Percentiles rank a stretch among this genome's conserved stretches.
These are phyloP conservation scores for Eupithecia dodoneata DNA, from an alignment of 2,888 invertebrate genomes.

Conservation along the genomic window DNA sequence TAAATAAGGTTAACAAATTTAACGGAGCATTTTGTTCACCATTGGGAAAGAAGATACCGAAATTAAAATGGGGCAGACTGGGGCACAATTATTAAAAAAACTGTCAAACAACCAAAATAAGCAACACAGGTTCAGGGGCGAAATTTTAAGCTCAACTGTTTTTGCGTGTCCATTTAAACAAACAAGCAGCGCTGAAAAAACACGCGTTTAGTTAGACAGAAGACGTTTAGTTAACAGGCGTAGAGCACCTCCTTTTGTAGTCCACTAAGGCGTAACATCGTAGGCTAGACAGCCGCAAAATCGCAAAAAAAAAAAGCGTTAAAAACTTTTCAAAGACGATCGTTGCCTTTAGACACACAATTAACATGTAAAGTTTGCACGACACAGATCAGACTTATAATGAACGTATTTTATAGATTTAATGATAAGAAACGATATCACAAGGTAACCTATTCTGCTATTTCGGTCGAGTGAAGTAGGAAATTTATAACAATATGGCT, in stretches of 20 bases:
- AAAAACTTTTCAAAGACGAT: conserved; percentile 36
- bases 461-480: conserved; percentile 34
- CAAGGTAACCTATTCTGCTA: conserved; percentile 62
- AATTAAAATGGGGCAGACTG: neutral
- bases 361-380: conserved; percentile 64
- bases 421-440: conserved; percentile 77
- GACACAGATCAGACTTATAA: conserved; percentile 64
- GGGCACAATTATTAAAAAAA: conserved; percentile 1
- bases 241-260: conserved; percentile 62
- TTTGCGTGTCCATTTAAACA: conserved; percentile 14
- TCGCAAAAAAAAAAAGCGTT: conserved; percentile 17
- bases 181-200: conserved; percentile 11
- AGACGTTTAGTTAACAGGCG: conserved; percentile 10
- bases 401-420: conserved; percentile 75
- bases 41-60: neutral
- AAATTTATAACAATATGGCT: neutral
- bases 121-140: conserved; percentile 19
- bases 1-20: neutral
- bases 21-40: neutral
- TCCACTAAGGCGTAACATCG: conserved; percentile 68
- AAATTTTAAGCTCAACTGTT: neutral
- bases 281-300: conserved; percentile 36
- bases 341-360: conserved; percentile 43
- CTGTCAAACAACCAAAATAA: conserved; percentile 25
- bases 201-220: conserved; percentile 11